These are phyloP conservation scores for Cheirogaleus major DNA, from an alignment of 2,797 vertebrate species.

Conservation along the genomic window DNA sequence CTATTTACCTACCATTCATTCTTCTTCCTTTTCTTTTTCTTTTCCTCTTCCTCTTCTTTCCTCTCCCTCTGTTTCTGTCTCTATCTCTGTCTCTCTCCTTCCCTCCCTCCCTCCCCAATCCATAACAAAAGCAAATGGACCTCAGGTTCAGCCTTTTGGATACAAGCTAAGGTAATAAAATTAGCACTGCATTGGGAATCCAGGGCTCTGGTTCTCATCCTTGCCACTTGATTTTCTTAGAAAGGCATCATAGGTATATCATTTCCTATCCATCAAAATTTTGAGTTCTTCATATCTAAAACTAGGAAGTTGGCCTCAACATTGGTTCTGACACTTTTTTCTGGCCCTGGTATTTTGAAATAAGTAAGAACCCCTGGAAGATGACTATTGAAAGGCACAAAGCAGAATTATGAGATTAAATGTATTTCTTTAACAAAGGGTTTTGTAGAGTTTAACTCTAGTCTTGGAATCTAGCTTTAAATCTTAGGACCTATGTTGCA, in stretches of 20 bases:
- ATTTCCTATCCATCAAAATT: not conserved
- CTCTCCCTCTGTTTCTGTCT: not conserved
- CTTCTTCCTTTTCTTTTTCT: not conserved
- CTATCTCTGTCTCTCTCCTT: not conserved
- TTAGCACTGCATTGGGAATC: not conserved
- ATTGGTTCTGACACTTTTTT: not conserved
- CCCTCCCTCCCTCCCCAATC: fast-evolving
- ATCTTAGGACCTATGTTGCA: not conserved
- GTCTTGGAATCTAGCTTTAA: not conserved
- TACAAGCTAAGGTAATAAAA: not conserved
- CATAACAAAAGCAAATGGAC: not conserved
- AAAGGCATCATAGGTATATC: not conserved
- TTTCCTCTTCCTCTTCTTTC: not conserved
- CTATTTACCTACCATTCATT: not conserved
- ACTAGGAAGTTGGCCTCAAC: not conserved
- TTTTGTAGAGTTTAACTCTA: not conserved
- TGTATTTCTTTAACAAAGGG: not conserved
- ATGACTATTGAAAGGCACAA: not conserved
- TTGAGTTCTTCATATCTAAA: not conserved
- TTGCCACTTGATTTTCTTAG: not conserved
- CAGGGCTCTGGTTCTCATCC: not conserved
- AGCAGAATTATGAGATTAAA: not conserved
- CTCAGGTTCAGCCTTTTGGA: not conserved
- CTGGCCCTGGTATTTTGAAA: not conserved
- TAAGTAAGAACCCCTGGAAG: not conserved